Conservation (phyloP, 1,140 invertebrate genomes). For the Drosophila carrolli region DNA sequence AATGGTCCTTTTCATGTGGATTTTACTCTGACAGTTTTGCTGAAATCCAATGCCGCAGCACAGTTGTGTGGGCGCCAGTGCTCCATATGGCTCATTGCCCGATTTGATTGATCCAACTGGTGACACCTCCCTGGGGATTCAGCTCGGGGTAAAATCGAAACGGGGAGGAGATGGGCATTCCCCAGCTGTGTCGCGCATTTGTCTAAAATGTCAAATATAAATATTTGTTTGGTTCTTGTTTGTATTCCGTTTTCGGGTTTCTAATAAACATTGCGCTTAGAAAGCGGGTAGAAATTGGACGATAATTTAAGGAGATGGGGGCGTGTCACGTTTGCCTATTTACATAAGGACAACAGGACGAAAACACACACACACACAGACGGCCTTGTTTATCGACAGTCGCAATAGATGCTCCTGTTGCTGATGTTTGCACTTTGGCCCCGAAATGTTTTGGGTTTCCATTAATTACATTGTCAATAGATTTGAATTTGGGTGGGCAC, state of each 20-base stretch:
- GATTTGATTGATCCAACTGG: slow-evolving; percentile 71
- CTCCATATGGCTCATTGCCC: slow-evolving; percentile 58
- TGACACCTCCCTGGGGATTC: slow-evolving; percentile 35
- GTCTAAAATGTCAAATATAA: slow-evolving; percentile 70
- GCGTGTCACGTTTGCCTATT: slow-evolving; percentile 52
- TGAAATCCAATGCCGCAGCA: slow-evolving; percentile 52
- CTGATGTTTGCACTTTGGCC: slow-evolving; percentile 45
- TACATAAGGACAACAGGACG: slow-evolving; percentile 23
- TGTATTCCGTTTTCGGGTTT: slow-evolving; percentile 54
- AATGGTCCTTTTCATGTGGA: slow-evolving; percentile 43
- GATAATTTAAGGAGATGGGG: slow-evolving; percentile 24
- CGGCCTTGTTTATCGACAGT: slow-evolving; percentile 31
- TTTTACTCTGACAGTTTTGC: slow-evolving; percentile 26
- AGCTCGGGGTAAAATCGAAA: neutral
- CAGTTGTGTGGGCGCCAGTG: slow-evolving; percentile 19
- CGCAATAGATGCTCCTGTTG: slow-evolving; percentile 25
- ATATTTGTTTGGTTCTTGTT: slow-evolving; percentile 61
- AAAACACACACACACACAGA: slow-evolving; percentile 5
- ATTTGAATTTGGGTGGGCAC: slow-evolving; percentile 17
- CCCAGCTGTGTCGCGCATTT: slow-evolving; percentile 54
- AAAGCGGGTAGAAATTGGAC: slow-evolving; percentile 15
- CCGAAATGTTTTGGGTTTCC: slow-evolving; percentile 34
- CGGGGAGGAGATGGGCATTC: neutral
- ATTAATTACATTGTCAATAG: slow-evolving; percentile 78
- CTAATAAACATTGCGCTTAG: slow-evolving; percentile 57